Base-by-base conservation (phyloP, 2,113 vertebrate species). In the Sylvilagus bachmani region DNA sequence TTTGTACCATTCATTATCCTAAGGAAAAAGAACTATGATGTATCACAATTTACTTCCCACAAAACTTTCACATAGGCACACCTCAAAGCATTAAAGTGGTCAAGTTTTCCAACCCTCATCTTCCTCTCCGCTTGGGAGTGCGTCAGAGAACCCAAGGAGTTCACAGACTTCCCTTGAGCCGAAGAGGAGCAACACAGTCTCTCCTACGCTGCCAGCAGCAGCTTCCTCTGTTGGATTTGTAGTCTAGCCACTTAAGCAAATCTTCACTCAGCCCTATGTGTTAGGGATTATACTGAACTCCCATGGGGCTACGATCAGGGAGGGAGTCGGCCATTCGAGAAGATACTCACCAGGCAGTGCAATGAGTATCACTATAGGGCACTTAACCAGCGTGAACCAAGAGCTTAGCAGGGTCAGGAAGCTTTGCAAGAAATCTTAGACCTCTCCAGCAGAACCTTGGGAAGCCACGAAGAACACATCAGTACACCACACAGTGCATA, bases 21-120 rank as follows among this genome's bases (percentile, higher is more conserved):
- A 77, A 94, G 25, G 55, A 88, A 74, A 95, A 90, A 61, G 62
- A 94, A 89, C 19, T 17, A 64, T 7, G 31, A 74, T 74, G 33
- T n/a, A 58, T n/a, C 49, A 51, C 36, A 66, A 94, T 82, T 86
- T 86, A 53, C 21, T 67, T 71, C 21, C 67, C 33, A 71, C 89
- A 78, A 79, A 36, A 77, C 2, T n/a, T 44, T 79, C 49, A 62
- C 73, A 36, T 14, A 81, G 55, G 21, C 49, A 88, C 16, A 62
- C 0, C 51, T 44, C 53, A 87, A 95, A 95, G 51, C 86, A 49
- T 78, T 53, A 88, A 91, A 81, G 22, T 44, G 51, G 21, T 86
- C 51, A 70, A n/a, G 29, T 73, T 82, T 88, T 66, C 53, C 25
- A 86, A n/a, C 2, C 6, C 69, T 51, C 71, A 73, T 33, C 38